Evolutionary conservation across 2,113 vertebrate species (phyloP).

Genomic region (Myotis lucifugus): DNA sequence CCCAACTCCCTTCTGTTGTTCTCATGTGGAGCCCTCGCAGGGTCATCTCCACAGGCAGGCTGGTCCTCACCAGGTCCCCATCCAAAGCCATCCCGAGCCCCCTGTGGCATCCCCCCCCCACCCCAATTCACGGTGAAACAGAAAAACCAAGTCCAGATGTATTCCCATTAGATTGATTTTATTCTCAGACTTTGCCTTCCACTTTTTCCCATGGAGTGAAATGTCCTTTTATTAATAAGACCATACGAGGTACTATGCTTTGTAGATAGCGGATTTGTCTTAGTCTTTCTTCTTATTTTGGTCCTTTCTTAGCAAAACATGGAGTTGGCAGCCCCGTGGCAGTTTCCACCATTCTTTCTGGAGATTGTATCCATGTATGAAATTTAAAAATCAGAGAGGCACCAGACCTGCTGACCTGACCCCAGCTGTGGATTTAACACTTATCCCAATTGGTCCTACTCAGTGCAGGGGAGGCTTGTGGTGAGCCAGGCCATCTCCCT

Average conservation of each 20-base stretch:
- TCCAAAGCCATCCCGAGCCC: background rate
- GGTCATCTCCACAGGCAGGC: background rate
- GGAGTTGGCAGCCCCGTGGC: background rate
- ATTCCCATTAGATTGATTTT: background rate
- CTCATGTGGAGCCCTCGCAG: background rate
- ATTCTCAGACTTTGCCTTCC: background rate
- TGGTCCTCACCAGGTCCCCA: background rate
- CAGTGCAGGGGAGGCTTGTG: background rate
- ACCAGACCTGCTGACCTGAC: background rate
- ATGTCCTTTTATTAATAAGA: background rate
- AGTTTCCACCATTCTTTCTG: background rate
- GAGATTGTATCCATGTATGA: background rate
- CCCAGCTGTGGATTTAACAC: background rate
- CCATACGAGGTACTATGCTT: background rate
- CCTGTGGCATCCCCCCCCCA: fast-evolving
- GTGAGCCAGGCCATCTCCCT: fast-evolving
- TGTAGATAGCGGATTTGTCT: background rate
- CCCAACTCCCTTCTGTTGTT: constrained; percentile 67
- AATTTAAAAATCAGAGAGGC: background rate
- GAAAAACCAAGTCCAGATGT: background rate
- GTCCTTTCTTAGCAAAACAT: constrained; percentile 12
- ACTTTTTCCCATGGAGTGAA: background rate
- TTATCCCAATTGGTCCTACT: background rate
- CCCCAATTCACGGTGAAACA: background rate
- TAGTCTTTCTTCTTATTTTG: background rate